These are phyloP conservation scores for Clarias gariepinus DNA, from an alignment of 2,113 vertebrate genomes.

Conservation along the genomic window DNA sequence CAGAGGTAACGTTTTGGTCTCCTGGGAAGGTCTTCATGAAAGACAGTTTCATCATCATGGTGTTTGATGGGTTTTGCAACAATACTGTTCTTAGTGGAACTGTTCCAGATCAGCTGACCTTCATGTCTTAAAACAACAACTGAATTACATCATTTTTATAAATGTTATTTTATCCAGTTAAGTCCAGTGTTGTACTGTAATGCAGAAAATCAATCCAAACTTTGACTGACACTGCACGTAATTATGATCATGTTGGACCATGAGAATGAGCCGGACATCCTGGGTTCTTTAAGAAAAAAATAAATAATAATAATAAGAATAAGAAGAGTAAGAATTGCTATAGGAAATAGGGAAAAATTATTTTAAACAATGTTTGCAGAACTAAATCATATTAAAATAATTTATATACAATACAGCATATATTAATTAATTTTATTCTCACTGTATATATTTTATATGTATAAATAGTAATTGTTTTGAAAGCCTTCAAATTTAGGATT, in stretches of 20 bases:
- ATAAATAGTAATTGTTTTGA: not conserved
- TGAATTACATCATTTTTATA: too few relatives aligned
- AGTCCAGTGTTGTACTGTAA: too few relatives aligned
- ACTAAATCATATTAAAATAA: not conserved
- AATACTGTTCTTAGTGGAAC: too few relatives aligned
- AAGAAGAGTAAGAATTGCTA: not conserved
- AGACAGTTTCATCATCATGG: too few relatives aligned
- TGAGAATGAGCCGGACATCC: not conserved
- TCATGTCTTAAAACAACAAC: too few relatives aligned
- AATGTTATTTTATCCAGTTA: too few relatives aligned
- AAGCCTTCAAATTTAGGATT: not conserved
- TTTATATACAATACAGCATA: not conserved
- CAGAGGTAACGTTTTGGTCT: too few relatives aligned
- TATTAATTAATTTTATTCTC: not conserved
- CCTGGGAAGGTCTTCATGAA: too few relatives aligned
- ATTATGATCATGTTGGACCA: not conserved
- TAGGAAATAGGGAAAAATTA: not conserved
- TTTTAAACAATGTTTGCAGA: not conserved
- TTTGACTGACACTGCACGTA: too few relatives aligned
- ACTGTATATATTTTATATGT: not conserved
- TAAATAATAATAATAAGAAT: not conserved
- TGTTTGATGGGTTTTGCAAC: too few relatives aligned
- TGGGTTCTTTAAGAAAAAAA: not conserved
- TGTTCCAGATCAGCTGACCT: too few relatives aligned
- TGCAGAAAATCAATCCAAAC: too few relatives aligned